A percentile compares a stretch with the other conserved stretches of the same genome.
Evolutionary conservation across 2,797 vertebrate species (phyloP).

Genomic region (Acrossocheilus wenchowensis): DNA sequence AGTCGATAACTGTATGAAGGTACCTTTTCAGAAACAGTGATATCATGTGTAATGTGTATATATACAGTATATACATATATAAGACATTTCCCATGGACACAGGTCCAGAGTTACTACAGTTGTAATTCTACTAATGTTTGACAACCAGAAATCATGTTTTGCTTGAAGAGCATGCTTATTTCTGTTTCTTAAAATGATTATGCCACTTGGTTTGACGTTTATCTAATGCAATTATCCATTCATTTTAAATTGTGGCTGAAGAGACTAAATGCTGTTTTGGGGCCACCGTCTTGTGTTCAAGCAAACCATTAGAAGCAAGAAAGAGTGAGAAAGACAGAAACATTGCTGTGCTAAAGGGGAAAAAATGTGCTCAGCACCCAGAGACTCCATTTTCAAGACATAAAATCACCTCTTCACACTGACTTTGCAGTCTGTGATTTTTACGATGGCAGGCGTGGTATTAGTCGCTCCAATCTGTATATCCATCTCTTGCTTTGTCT

Average conservation of each 20-base stretch:
- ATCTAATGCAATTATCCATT: background rate
- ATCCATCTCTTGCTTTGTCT: slow-evolving; percentile 57
- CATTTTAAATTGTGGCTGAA: background rate
- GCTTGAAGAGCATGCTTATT: background rate
- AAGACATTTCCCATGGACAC: background rate
- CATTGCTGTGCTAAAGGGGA: slow-evolving; percentile 30
- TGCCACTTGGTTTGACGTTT: background rate
- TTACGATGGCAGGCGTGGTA: slow-evolving; percentile 45
- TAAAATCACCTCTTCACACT: slow-evolving; percentile 53
- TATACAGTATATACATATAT: no score
- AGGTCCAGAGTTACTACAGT: background rate
- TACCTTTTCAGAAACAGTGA: background rate
- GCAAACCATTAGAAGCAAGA: slow-evolving; percentile 24
- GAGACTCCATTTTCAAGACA: slow-evolving; percentile 43
- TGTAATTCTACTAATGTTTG: background rate
- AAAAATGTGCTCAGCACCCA: slow-evolving; percentile 12
- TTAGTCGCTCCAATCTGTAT: slow-evolving; percentile 52
- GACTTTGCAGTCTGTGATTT: slow-evolving; percentile 53
- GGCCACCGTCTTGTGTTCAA: slow-evolving; percentile 2
- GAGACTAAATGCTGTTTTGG: background rate
- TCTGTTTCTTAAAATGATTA: background rate
- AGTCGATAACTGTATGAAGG: background rate
- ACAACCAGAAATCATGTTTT: background rate
- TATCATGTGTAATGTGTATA: background rate
- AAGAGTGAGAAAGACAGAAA: slow-evolving; percentile 39